Evolutionary conservation across 1,140 invertebrate genomes (phyloP).

Genomic region (Ceratina australensis): DNA sequence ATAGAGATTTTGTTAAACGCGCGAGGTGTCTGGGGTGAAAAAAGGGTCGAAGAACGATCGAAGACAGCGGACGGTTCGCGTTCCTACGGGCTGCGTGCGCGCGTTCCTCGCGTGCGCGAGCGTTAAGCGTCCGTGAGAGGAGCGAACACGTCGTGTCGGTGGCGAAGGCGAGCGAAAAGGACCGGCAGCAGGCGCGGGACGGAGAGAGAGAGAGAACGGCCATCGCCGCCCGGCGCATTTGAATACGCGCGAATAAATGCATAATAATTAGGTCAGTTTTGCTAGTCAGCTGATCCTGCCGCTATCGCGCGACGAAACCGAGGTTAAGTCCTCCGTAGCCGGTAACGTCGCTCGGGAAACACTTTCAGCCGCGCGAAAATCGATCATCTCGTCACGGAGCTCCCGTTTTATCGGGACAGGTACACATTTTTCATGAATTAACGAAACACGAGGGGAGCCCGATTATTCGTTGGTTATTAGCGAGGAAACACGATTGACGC

Average conservation of each 20-base stretch:
- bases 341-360: conserved; percentile 39
- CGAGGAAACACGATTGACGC: conserved; percentile 36
- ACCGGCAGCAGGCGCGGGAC: conserved; percentile 18
- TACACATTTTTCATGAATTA: conserved; percentile 25
- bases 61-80: background rate
- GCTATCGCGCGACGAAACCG: conserved; percentile 64
- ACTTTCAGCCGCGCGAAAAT: background rate
- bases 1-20: too few species aligned
- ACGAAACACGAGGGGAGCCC: conserved; percentile 36
- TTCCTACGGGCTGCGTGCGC: background rate
- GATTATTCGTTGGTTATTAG: conserved; percentile 62
- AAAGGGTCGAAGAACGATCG: background rate
- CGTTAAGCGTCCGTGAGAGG: conserved; percentile 41
- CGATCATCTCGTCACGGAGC: background rate
- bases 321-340: conserved; percentile 60
- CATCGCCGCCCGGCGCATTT: conserved; percentile 75
- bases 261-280: conserved; percentile 81
- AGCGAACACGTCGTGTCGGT: conserved; percentile 20
- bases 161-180: conserved; percentile 56
- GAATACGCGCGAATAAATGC: conserved; percentile 80
- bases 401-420: background rate
- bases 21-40: background rate
- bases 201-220: conserved; percentile 66
- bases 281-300: conserved; percentile 78
- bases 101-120: conserved; percentile 32